These are phyloP conservation scores for Nephrotoma appendiculata DNA, from an alignment of 2,888 invertebrate species.

Conservation along the genomic window DNA sequence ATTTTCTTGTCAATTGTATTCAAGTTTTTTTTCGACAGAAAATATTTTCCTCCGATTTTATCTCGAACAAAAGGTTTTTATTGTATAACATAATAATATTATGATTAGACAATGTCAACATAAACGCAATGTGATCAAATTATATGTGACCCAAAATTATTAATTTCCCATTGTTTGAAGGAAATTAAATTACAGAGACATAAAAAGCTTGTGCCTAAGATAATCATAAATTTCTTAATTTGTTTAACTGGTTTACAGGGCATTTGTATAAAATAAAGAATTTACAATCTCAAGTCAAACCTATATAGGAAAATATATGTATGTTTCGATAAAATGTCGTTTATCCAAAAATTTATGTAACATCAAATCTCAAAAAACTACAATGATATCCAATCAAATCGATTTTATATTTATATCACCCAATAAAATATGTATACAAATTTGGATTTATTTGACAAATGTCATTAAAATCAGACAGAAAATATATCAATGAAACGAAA, in stretches of 20 bases:
- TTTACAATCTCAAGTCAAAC: not conserved
- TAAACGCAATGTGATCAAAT: not conserved
- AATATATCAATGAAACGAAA: not conserved
- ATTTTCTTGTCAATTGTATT: not conserved
- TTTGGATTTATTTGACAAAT: not conserved
- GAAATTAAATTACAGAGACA: not conserved
- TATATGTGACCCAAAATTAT: not conserved
- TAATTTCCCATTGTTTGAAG: not conserved
- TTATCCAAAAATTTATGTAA: not conserved
- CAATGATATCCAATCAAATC: not conserved
- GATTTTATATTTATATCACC: not conserved
- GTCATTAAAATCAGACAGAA: not conserved
- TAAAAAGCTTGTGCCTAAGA: not conserved
- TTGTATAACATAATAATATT: not conserved
- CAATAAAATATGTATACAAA: not conserved
- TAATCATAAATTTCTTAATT: not conserved
- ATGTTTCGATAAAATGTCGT: not conserved
- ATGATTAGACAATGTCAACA: not conserved
- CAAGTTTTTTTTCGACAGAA: not conserved
- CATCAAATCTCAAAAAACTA: not conserved
- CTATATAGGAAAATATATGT: no score
- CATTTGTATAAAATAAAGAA: not conserved
- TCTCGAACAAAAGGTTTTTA: not conserved
- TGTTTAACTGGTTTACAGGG: not conserved
- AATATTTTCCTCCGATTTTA: not conserved